Percentiles rank a stretch among this genome's conserved stretches.
Conservation (phyloP, 2,113 vertebrate species). For the Albula goreensis region DNA sequence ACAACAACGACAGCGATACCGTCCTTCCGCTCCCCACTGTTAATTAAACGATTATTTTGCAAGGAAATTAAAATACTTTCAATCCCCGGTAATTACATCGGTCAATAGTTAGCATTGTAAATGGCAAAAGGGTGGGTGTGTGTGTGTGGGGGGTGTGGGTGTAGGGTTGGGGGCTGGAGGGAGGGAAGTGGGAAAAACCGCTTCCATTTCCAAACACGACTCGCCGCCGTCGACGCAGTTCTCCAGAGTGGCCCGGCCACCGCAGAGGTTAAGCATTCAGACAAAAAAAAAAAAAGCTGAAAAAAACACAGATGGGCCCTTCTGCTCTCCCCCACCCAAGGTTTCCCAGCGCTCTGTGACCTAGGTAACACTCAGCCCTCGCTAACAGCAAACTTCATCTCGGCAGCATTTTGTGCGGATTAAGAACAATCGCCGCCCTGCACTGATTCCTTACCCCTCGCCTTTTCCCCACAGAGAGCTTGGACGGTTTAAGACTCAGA, state of each 20-base stretch:
- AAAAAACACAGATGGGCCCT: constrained; percentile 75
- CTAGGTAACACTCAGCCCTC: constrained; percentile 81
- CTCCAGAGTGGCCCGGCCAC: constrained; percentile 66
- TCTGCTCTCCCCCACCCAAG: constrained; percentile 77
- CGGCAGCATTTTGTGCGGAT: constrained; percentile 87
- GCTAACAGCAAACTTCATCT: constrained; percentile 90
- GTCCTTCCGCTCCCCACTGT: constrained; percentile 59
- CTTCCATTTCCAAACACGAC: constrained; percentile 69
- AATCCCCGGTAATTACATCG: constrained; percentile 71
- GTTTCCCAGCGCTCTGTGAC: constrained; percentile 86
- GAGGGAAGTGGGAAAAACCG: constrained; percentile 25
- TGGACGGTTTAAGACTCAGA: constrained; percentile 82
- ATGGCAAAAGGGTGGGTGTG: constrained; percentile 43
- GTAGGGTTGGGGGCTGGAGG: constrained; percentile 57
- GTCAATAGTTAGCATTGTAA: constrained; percentile 70
- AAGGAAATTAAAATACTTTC: constrained; percentile 76
- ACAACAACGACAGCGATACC: constrained; percentile 63
- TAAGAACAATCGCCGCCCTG: constrained; percentile 79
- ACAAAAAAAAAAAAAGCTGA: constrained; percentile 69
- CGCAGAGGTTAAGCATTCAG: constrained; percentile 85
- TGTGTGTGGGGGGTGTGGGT: constrained; percentile 14
- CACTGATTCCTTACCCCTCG: constrained; percentile 79
- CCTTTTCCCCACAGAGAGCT: constrained; percentile 71
- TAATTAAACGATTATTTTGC: constrained; percentile 88
- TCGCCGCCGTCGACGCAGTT: constrained; percentile 72